Percentiles rank a stretch among this genome's conserved stretches.
phyloP scores from a whole-genome alignment of 2,797 vertebrate species.

The Eulemur rubriventer region DNA sequence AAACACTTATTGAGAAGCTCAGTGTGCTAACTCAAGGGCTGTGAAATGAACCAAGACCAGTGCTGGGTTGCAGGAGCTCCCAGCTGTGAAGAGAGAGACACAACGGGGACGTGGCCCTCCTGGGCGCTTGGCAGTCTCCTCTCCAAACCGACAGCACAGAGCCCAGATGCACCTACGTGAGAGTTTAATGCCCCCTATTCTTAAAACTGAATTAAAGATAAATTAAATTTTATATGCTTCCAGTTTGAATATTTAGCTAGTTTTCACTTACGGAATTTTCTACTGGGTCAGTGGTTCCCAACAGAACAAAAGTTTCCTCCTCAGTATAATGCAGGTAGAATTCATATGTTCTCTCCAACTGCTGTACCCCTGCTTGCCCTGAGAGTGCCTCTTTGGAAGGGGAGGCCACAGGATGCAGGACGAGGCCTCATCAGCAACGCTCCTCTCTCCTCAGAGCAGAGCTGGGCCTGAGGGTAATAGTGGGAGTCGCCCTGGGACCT shows the following conservation, averaged over 20 bases:
- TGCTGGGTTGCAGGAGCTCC: background rate
- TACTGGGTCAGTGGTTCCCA: background rate
- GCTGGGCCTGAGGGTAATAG: background rate
- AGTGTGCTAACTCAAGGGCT: background rate
- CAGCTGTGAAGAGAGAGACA: background rate
- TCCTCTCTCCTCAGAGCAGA: background rate
- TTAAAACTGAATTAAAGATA: background rate
- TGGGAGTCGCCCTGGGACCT: fast-evolving
- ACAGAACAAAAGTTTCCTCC: background rate
- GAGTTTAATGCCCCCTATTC: background rate
- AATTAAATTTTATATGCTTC: background rate
- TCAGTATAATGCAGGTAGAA: background rate
- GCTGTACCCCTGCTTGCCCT: no score
- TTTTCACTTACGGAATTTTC: background rate
- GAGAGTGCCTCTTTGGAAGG: background rate
- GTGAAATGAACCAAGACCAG: background rate
- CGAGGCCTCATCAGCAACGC: fast-evolving
- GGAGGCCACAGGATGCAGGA: background rate
- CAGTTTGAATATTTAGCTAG: background rate
- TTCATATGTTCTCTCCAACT: background rate
- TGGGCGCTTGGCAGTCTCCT: background rate
- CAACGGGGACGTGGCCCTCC: fast-evolving
- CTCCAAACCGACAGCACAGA: background rate
- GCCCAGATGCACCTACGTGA: background rate
- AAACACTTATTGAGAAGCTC: background rate